Evolutionary conservation across 2,113 vertebrate species (phyloP), one percentile per base, ranked within the genome.

Genomic region (Psilopsiagon aymara): DNA sequence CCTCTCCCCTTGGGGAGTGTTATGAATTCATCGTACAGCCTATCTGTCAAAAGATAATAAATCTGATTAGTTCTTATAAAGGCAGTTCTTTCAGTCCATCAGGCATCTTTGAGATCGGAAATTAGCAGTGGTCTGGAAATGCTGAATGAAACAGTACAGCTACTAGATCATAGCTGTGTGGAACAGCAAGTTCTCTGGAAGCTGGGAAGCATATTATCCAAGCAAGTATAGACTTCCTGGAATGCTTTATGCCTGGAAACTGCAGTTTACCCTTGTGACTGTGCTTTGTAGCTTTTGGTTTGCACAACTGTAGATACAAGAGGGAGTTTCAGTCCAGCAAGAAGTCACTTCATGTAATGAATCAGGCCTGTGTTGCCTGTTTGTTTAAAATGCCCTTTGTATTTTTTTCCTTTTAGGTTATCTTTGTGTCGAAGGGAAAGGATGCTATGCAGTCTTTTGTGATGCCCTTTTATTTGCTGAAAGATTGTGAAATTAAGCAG

Each of bases 381-480:
- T 88, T 66, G 66, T 25, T 91, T 47, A 85, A 29, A 64, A 25
- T 13, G 35, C 15, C 3, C 37, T 41, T 31, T 31, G 18, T 82
- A 18, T 94, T 5, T 28, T 81, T 95, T 76, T 82, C 74, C 64
- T 75, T 52, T 25, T 96, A 99, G 99, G 97, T 99, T 94, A 99
- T 99, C 95, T 99, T 99, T 93, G 88, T 99, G 94, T 98, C 99
- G 1, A 99, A 99, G 98, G 99, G 98, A 14, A 98, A 97, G 67
- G 99, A 99, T 57, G 93, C 98, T 10, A 98, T 99, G 98, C 98
- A 98, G 97, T 99, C 99, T 14, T 99, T 99, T 44, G 98, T 99
- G 99, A 99, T 99, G 99, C 99, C 99, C 5, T 99, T 99, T 92
- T 99, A 99, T 92, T 98, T 99, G 92, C 98, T 99, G 98, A 99